Evolutionary conservation across 1,140 invertebrate genomes (phyloP), one percentile per base, ranked within the genome.

Genomic region (Platyura marginata): DNA sequence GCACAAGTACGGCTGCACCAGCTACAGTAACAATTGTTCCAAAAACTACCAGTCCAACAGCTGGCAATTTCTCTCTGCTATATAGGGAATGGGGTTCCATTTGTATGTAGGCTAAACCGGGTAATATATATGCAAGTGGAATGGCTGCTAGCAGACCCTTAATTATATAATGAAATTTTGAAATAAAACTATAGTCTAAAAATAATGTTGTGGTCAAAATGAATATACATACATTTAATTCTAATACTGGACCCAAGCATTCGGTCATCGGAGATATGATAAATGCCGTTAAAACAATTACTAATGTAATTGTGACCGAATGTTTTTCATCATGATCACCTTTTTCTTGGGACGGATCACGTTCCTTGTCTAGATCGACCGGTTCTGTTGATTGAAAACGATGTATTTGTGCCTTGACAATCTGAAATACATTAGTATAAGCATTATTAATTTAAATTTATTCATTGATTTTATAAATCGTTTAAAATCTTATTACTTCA

Each of bases 141-240:
- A 87, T 80, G 8, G 86, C 87, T 5, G 81, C 79, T 21, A 89
- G 48, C 9, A 90, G 77, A 43, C 87, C 87, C 81, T 85, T 54
- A 23, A 54, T 53, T 45, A 44, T 39, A 46, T 42, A 49, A 10
- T 20, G 43, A 53, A 50, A 47, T 53, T 32, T 42, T 46, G 46
- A 45, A 45, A 49, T 32, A 42, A 41, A 22, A 23, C 13, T 13
- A 34, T 13, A 18, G 25, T 33, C 13, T 40, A 37, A 37, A 15
- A n/a, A 19, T 9, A 15, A 15, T 15, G 18, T 8, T 19, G 6
- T 37, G 5, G 15, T 15, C 15, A 9, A 37, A 37, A 19, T 9
- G 8, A 15, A 37, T 9, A 37, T 6, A 19, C 69, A 77, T 67
- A 84, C 81, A 63, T 92, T 91, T 32, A 92, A 55, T 62, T 88